Conservation (phyloP, 2,113 vertebrate species). For the Lycocorax pyrrhopterus region DNA sequence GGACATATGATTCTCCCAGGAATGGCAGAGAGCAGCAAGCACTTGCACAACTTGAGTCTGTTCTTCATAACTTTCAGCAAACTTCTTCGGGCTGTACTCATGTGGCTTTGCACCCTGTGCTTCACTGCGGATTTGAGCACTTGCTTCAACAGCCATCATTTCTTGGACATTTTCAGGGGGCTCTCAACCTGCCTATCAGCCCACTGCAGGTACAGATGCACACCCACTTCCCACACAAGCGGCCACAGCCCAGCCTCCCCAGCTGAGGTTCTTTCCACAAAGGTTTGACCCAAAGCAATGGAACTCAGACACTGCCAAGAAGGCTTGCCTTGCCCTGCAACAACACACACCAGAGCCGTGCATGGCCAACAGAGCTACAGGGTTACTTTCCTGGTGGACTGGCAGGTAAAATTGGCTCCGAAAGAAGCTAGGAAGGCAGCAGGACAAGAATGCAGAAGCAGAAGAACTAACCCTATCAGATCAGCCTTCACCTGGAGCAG, state of each 20-base stretch:
- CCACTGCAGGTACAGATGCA: not conserved
- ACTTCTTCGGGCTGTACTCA: not conserved
- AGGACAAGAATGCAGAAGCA: not conserved
- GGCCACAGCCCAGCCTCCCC: not conserved
- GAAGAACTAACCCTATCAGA: not conserved
- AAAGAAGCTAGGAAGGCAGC: not conserved
- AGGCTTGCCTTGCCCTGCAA: not conserved
- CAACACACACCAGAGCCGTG: not conserved
- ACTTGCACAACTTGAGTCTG: not conserved
- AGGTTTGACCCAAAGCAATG: not conserved
- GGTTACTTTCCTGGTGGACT: not conserved
- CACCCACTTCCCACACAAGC: accelerated
- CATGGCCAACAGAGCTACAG: accelerated
- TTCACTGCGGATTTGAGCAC: accelerated
- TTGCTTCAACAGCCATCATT: not conserved
- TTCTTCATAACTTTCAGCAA: not conserved
- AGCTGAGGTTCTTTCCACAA: not conserved
- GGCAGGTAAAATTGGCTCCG: not conserved
- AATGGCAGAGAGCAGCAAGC: not conserved
- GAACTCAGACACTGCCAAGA: accelerated
- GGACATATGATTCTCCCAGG: accelerated
- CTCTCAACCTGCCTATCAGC: not conserved
- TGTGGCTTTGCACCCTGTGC: not conserved
- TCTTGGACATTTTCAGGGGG: not conserved
- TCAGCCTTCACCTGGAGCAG: not conserved